Conservation (phyloP, 2,797 vertebrate genomes). For the Pteropus rufus region DNA sequence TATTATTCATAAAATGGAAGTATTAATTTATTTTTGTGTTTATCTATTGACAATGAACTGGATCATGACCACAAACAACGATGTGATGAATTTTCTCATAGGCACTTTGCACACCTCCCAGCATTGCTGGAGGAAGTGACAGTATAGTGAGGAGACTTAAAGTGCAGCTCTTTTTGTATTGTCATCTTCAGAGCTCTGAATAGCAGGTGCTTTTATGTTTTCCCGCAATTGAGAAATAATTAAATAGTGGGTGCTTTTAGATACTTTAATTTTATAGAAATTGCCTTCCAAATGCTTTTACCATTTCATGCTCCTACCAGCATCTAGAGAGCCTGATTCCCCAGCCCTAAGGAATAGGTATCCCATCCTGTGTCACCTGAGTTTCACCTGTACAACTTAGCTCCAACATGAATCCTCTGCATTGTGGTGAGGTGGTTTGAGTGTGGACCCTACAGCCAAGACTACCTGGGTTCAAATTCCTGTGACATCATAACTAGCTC, state of each 20-base stretch:
- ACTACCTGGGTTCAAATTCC: not conserved
- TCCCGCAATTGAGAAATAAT: too few relatives aligned
- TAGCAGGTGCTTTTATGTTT: too few relatives aligned
- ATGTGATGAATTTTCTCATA: not conserved
- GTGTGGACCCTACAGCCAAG: not conserved
- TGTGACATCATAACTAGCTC: not conserved
- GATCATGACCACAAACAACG: not conserved
- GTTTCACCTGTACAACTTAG: not conserved
- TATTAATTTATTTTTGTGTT: not conserved
- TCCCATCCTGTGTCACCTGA: not conserved
- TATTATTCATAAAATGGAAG: not conserved
- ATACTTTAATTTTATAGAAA: not conserved
- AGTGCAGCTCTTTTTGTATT: not conserved
- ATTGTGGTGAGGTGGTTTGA: not conserved
- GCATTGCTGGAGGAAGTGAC: not conserved
- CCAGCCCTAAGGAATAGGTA: not conserved
- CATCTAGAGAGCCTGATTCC: not conserved
- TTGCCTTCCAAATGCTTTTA: not conserved
- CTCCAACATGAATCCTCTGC: not conserved
- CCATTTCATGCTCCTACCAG: too few relatives aligned
- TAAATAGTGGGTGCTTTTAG: not conserved
- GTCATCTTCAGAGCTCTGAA: not conserved
- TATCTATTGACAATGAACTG: not conserved
- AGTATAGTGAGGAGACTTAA: not conserved
- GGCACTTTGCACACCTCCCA: not conserved